These are phyloP conservation scores for Trinectes maculatus DNA, from an alignment of 2,113 vertebrate genomes.

Conservation along the genomic window DNA sequence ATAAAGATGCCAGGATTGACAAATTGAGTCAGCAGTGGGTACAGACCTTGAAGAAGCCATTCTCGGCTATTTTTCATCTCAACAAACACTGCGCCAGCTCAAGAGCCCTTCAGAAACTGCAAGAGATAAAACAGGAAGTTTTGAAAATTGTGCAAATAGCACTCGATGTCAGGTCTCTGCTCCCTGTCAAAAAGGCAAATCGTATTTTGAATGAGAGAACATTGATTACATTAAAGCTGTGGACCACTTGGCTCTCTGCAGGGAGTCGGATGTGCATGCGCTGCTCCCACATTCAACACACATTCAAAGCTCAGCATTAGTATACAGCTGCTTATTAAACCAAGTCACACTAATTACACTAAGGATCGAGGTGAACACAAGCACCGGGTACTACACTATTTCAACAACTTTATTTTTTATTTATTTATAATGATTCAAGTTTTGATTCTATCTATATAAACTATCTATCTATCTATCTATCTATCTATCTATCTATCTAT, in stretches of 20 bases:
- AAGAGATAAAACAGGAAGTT: constrained; percentile 54
- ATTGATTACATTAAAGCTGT: constrained; percentile 49
- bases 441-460: too few species aligned
- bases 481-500: too few species aligned
- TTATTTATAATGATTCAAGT: too few species aligned
- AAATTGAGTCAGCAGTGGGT: constrained; percentile 55
- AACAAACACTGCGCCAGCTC: constrained; percentile 39
- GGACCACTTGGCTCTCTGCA: constrained; percentile 14
- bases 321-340: neutral
- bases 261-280: neutral
- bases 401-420: too few species aligned
- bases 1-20: constrained; percentile 71
- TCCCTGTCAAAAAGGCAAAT: constrained; percentile 41
- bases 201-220: constrained; percentile 10
- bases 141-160: constrained; percentile 50
- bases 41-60: constrained; percentile 54
- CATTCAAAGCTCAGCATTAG: too few species aligned
- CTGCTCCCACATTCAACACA: neutral
- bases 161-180: constrained; percentile 30
- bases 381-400: too few species aligned
- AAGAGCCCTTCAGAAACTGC: constrained; percentile 50
- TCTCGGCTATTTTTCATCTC: constrained; percentile 50
- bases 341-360: too few species aligned
- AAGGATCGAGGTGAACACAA: too few species aligned
- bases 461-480: too few species aligned